Percentiles rank a stretch among this genome's conserved stretches.
Conservation (phyloP, 2,888 invertebrate genomes). For the Pteria penguin region DNA sequence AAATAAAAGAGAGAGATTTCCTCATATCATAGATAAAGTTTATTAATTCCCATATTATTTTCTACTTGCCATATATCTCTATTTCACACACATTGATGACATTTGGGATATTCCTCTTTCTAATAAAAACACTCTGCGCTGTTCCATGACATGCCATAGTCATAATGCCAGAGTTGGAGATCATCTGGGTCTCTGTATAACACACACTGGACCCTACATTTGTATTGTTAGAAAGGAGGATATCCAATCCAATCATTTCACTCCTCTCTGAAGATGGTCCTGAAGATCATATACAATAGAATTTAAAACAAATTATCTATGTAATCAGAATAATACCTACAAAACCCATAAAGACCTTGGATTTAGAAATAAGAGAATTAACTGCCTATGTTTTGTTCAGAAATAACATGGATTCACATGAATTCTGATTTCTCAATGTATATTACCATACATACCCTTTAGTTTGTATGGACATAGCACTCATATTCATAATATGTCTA, state of each 20-base stretch:
- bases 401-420: too few species aligned
- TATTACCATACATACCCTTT: too few species aligned
- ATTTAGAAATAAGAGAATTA: too few species aligned
- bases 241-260: slow-evolving; percentile 9
- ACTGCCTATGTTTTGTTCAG: too few species aligned
- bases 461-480: too few species aligned
- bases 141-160: slow-evolving; percentile 10
- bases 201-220: slow-evolving; percentile 8
- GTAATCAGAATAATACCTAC: not conserved
- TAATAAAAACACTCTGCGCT: slow-evolving; percentile 25
- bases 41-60: not conserved
- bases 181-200: not conserved
- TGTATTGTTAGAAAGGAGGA: not conserved
- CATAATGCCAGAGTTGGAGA: slow-evolving; percentile 11
- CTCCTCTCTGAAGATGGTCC: slow-evolving; percentile 1
- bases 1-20: too few species aligned
- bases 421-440: too few species aligned
- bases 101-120: slow-evolving; percentile 23
- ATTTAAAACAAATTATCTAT: not conserved
- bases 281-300: not conserved
- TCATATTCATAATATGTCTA: too few species aligned
- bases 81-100: slow-evolving; percentile 36
- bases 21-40: too few species aligned
- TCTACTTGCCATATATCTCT: slow-evolving; percentile 34
- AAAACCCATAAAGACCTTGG: too few species aligned